phyloP scores from a whole-genome alignment of 1,140 invertebrate genomes.

The Episyrphus balteatus region DNA sequence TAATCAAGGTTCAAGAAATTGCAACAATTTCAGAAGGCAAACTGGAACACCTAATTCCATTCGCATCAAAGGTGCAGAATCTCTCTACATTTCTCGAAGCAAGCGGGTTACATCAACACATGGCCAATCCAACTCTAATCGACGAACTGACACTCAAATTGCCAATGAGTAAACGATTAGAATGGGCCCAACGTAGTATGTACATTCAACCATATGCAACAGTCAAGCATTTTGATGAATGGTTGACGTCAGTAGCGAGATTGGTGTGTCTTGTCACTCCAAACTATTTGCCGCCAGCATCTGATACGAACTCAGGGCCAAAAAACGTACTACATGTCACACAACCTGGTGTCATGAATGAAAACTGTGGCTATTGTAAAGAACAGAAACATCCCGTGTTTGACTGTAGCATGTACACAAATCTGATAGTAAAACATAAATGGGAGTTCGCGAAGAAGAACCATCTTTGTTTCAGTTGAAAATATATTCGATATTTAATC shows the following conservation, averaged over 20 bases:
- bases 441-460: too few relatives aligned
- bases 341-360: too few relatives aligned
- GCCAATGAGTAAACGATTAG: conserved; percentile 4
- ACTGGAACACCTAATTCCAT: conserved; percentile 1
- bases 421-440: too few relatives aligned
- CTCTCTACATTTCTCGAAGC: conserved; percentile 1
- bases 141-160: conserved; percentile 1
- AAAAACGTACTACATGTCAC: too few relatives aligned
- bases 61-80: conserved; percentile 2
- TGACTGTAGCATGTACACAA: too few relatives aligned
- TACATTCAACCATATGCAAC: conserved; percentile 1
- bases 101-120: not conserved
- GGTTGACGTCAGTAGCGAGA: not conserved
- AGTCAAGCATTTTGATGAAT: not conserved
- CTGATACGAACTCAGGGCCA: too few relatives aligned
- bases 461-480: too few relatives aligned
- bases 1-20: not conserved
- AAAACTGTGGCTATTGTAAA: too few relatives aligned
- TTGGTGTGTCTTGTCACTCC: too few relatives aligned
- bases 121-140: not conserved
- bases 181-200: not conserved
- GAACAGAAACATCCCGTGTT: too few relatives aligned
- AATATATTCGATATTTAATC: too few relatives aligned
- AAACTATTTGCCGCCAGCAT: too few relatives aligned
- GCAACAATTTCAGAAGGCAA: not conserved